A percentile compares a stretch with the other conserved stretches of the same genome.
Conservation (phyloP, 2,113 vertebrate species). For the Plectropomus leopardus region DNA sequence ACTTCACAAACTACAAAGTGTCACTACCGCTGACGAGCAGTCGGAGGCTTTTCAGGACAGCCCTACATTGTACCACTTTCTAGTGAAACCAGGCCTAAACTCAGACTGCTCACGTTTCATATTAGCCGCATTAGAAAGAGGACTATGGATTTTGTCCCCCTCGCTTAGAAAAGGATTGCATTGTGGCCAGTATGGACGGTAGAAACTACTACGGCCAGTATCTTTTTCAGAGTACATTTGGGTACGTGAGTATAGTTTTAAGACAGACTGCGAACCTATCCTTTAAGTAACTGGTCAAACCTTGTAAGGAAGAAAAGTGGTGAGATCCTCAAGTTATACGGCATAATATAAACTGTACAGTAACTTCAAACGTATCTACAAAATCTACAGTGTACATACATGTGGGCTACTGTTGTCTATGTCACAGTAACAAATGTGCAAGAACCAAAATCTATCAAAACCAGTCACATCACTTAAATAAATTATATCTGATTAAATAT, state of each 20-base stretch:
- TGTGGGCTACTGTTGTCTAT: background rate
- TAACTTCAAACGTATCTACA: slow-evolving; percentile 6
- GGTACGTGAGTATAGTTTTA: background rate
- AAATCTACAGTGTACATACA: slow-evolving; percentile 27
- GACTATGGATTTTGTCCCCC: too few species aligned
- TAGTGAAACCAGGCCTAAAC: too few species aligned
- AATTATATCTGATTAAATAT: slow-evolving; percentile 43
- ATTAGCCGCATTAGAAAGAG: too few species aligned
- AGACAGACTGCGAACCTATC: background rate
- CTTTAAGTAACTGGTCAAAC: slow-evolving; percentile 17
- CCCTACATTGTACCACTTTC: too few species aligned
- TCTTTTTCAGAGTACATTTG: background rate
- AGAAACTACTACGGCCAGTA: background rate
- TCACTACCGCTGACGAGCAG: too few species aligned
- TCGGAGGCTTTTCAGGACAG: too few species aligned
- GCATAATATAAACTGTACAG: slow-evolving; percentile 20
- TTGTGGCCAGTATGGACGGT: background rate
- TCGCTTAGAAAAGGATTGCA: too few species aligned
- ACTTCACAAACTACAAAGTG: too few species aligned
- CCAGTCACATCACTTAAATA: slow-evolving; percentile 35
- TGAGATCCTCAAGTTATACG: slow-evolving; percentile 6
- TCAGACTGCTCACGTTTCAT: too few species aligned
- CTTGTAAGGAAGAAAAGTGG: slow-evolving; percentile 4
- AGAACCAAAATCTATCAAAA: background rate
- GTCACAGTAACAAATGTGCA: slow-evolving; percentile 45